phyloP scores from a whole-genome alignment of 64 coral and sea anemone genomes.

The Anthopleura sola region DNA sequence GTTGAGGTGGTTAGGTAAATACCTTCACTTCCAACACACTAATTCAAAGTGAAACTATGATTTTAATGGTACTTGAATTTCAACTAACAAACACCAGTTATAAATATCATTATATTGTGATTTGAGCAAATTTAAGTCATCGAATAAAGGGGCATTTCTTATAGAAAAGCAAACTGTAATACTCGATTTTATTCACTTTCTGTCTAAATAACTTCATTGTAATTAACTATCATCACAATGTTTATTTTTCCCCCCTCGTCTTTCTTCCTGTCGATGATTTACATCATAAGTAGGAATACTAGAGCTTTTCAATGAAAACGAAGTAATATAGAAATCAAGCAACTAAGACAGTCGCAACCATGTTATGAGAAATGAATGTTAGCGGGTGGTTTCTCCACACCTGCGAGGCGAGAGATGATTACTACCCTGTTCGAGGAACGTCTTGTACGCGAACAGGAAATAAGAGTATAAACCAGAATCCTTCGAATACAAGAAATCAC shows the following conservation, averaged over 20 bases:
- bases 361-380: conserved; percentile 12
- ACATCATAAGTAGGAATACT: neutral
- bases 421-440: neutral
- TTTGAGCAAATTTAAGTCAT: neutral
- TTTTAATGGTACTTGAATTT: neutral
- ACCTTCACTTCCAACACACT: neutral
- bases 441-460: neutral
- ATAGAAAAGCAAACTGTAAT: neutral
- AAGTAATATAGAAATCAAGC: conserved; percentile 5
- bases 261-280: neutral
- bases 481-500: conserved; percentile 8
- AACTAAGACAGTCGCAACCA: neutral
- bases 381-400: conserved; percentile 11
- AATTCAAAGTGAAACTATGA: neutral
- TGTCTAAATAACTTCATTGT: neutral
- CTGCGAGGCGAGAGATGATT: neutral
- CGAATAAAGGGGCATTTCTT: neutral
- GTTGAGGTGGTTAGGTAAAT: neutral
- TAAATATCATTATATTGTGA: neutral
- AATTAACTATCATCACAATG: neutral
- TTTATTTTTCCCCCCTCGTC: neutral
- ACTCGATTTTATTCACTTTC: neutral
- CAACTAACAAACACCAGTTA: neutral
- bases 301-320: neutral
- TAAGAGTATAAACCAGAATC: neutral